Conservation (phyloP, 1,140 invertebrate species). For the Coptotermes formosanus region DNA sequence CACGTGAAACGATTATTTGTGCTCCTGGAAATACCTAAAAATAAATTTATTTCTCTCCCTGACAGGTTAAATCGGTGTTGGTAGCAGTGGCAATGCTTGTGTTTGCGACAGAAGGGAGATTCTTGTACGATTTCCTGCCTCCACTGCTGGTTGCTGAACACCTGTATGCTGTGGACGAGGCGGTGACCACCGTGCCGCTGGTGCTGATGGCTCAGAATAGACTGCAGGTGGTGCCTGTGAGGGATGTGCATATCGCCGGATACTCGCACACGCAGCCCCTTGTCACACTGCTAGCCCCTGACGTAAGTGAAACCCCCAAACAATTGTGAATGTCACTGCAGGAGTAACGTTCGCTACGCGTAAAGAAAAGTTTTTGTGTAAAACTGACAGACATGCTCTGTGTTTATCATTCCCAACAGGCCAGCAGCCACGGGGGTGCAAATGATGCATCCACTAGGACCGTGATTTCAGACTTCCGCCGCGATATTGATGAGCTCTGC, state of each 20-base stretch:
- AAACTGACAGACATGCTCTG: too few species aligned
- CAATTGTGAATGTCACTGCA: too few species aligned
- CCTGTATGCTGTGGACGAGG: conserved; percentile 35
- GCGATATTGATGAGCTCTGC: too few species aligned
- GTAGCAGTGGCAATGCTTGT: not conserved
- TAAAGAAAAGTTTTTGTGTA: too few species aligned
- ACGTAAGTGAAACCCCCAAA: conserved; percentile 1
- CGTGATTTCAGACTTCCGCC: too few species aligned
- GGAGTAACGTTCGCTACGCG: too few species aligned
- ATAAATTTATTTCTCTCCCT: not conserved
- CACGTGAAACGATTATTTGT: too few species aligned
- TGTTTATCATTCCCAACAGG: too few species aligned
- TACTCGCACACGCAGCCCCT: conserved; percentile 37
- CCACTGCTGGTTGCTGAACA: conserved; percentile 37
- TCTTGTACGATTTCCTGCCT: conserved; percentile 22
- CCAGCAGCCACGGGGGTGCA: too few species aligned
- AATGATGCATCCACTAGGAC: too few species aligned
- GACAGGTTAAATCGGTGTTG: not conserved
- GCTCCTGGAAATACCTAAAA: too few species aligned
- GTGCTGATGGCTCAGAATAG: conserved; percentile 34
- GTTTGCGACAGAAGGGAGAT: not conserved
- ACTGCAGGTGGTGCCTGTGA: conserved; percentile 31
- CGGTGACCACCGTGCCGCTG: conserved; percentile 35
- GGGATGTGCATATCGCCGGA: conserved; percentile 36
- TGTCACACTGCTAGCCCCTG: conserved; percentile 36